These are phyloP conservation scores for Drosophila affinis DNA, from an alignment of 2,888 invertebrate genomes.

Conservation along the genomic window DNA sequence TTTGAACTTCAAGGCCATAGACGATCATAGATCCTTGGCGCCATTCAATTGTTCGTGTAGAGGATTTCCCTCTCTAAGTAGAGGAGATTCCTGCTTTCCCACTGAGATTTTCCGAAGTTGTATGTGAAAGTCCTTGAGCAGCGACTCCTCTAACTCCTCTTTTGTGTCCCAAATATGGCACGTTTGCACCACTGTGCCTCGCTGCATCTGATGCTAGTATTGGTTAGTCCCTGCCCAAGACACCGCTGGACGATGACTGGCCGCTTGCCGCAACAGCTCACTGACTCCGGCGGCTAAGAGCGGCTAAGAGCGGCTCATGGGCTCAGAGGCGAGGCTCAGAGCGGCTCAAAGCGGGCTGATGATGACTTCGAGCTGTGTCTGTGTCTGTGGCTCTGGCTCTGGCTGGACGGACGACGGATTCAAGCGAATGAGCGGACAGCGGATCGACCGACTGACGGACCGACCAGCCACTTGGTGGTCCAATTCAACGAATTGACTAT, in stretches of 20 bases:
- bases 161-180: constrained; percentile 4
- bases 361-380: constrained; percentile 38
- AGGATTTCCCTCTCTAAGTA: not conserved
- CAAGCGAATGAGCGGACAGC: constrained; percentile 26
- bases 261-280: constrained; percentile 52
- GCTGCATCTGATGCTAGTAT: constrained; percentile 4
- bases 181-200: constrained; percentile 37
- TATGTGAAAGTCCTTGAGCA: no score
- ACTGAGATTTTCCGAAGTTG: no score
- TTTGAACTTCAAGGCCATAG: not conserved
- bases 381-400: constrained; percentile 19
- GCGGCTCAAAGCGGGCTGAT: constrained; percentile 35
- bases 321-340: constrained; percentile 28
- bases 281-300: constrained; percentile 42
- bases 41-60: not conserved
- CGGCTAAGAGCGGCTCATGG: constrained; percentile 16
- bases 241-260: constrained; percentile 57
- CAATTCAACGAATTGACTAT: constrained; percentile 80
- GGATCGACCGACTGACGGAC: constrained; percentile 39
- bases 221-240: constrained; percentile 51
- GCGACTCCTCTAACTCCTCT: no score
- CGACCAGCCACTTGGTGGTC: constrained; percentile 71
- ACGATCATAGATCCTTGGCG: not conserved
- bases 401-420: constrained; percentile 15
- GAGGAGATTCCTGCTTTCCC: not conserved